These are phyloP conservation scores for Drosophila nigrodunni DNA, from an alignment of 1,140 invertebrate species.

Conservation along the genomic window DNA sequence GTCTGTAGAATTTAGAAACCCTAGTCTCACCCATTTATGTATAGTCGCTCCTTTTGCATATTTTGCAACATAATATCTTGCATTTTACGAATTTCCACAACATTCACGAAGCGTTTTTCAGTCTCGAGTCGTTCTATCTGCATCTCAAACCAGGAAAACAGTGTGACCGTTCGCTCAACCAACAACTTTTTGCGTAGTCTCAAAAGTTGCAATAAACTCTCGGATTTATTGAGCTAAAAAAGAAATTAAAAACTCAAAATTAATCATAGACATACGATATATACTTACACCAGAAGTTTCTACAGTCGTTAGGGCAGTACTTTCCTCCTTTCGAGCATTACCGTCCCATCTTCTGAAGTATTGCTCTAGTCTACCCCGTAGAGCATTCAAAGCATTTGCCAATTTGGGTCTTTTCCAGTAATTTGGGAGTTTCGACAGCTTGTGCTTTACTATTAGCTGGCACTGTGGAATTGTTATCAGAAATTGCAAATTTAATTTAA, in stretches of 20 bases:
- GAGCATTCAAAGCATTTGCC: not conserved
- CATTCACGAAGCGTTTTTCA: not conserved
- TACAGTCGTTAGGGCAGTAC: not conserved
- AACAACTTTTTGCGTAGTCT: slow-evolving; percentile 1
- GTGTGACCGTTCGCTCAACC: not conserved
- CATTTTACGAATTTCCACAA: not conserved
- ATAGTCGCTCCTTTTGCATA: slow-evolving; percentile 5
- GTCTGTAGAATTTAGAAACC: not conserved
- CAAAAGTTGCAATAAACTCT: not conserved
- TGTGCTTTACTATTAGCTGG: not conserved
- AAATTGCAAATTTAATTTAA: slow-evolving; percentile 8
- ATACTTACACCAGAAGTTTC: not conserved
- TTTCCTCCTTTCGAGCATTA: not conserved
- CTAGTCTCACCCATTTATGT: slow-evolving; percentile 2
- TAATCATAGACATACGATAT: not conserved
- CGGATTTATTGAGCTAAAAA: not conserved
- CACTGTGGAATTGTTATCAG: not conserved
- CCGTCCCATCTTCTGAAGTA: not conserved
- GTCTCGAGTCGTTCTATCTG: not conserved
- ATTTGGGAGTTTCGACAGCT: not conserved
- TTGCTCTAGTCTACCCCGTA: not conserved
- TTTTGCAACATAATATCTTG: not conserved
- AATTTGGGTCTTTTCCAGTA: slow-evolving; percentile 1
- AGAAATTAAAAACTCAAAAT: not conserved
- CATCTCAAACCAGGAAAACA: not conserved